A percentile compares a stretch with the other conserved stretches of the same genome.
phyloP scores from a whole-genome alignment of 2,113 vertebrate species.

The Halichoerus grypus region DNA sequence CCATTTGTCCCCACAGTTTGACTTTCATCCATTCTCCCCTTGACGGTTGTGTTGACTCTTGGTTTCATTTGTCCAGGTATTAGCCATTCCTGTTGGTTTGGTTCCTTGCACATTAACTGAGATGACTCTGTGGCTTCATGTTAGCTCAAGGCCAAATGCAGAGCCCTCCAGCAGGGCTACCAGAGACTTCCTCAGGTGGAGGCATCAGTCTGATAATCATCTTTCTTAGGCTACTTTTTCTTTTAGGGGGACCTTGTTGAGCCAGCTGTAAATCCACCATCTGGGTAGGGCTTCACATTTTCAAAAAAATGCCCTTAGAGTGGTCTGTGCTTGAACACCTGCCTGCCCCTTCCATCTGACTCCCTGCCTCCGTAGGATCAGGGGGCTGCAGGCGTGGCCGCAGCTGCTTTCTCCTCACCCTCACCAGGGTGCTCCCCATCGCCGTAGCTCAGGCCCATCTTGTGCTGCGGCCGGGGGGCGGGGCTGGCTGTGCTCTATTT shows the following conservation, averaged over 20 bases:
- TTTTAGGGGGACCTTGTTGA: too few species aligned
- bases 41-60: not conserved
- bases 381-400: rapidly evolving
- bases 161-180: not conserved
- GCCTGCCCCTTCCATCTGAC: rapidly evolving
- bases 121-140: not conserved
- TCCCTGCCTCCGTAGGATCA: not conserved
- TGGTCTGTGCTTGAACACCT: rapidly evolving
- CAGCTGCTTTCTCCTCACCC: too few species aligned
- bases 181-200: not conserved
- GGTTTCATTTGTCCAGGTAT: not conserved
- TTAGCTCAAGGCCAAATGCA: not conserved
- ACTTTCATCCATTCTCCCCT: not conserved
- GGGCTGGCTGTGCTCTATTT: not conserved
- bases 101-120: not conserved
- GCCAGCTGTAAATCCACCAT: not conserved
- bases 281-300: rapidly evolving
- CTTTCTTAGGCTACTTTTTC: not conserved
- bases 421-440: rapidly evolving
- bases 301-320: not conserved
- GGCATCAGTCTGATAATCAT: not conserved
- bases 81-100: not conserved
- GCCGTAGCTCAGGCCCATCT: rapidly evolving
- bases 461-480: rapidly evolving
- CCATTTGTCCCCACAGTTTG: not conserved